A percentile compares a stretch with the other conserved stretches of the same genome.
Evolutionary conservation across 2,797 vertebrate species (phyloP).

Genomic region (Antennarius maculatus): DNA sequence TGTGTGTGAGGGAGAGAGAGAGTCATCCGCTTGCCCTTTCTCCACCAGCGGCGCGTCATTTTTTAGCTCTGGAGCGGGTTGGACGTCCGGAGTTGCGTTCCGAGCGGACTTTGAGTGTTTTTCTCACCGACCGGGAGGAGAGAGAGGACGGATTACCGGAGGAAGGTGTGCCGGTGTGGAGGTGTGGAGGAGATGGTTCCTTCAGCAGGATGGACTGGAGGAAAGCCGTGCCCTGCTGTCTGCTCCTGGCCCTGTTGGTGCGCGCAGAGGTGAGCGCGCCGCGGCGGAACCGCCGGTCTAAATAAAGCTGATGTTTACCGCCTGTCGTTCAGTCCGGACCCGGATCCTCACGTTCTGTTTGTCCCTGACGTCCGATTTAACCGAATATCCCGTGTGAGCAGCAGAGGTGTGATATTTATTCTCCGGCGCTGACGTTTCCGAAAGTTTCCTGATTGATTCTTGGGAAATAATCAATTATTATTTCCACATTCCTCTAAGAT

Average conservation of each 20-base stretch:
- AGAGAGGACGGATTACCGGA: neutral
- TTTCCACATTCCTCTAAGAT: too few relatives aligned
- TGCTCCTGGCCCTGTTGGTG: slow-evolving; percentile 16
- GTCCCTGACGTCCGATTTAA: too few relatives aligned
- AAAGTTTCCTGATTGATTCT: too few relatives aligned
- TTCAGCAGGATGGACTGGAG: slow-evolving; percentile 35
- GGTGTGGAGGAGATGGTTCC: slow-evolving; percentile 47
- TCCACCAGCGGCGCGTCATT: slow-evolving; percentile 41
- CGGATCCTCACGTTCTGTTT: too few relatives aligned
- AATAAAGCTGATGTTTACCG: slow-evolving; percentile 18
- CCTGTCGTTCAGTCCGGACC: neutral
- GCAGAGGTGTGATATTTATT: too few relatives aligned
- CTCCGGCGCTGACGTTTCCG: too few relatives aligned
- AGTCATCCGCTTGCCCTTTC: neutral
- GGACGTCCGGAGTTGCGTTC: neutral
- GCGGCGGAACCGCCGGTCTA: neutral
- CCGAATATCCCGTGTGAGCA: too few relatives aligned
- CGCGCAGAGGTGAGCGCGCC: slow-evolving; percentile 40
- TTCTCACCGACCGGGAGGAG: too few relatives aligned
- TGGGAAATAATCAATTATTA: too few relatives aligned
- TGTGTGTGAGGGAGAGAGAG: neutral
- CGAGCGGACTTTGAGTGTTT: neutral
- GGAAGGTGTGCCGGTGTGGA: neutral
- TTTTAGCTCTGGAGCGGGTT: slow-evolving; percentile 22
- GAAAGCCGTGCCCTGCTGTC: slow-evolving; percentile 18